A percentile compares a stretch with the other conserved stretches of the same genome.
phyloP scores from a whole-genome alignment of 2,888 invertebrate genomes.

The Mesorhabditis sp. region DNA sequence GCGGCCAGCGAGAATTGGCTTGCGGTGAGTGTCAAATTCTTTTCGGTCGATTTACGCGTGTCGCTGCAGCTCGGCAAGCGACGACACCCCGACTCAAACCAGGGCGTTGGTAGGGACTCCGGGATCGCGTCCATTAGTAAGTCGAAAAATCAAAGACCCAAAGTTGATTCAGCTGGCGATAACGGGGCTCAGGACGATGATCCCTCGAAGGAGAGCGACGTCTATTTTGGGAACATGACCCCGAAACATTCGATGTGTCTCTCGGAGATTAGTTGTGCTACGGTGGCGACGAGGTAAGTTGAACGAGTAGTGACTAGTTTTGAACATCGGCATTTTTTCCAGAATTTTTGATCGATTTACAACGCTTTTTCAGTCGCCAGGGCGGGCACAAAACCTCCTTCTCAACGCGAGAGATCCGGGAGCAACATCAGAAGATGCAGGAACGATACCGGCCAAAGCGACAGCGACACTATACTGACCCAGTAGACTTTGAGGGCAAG shows the following conservation, averaged over 20 bases:
- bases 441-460: slow-evolving; percentile 44
- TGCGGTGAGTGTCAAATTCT: background rate
- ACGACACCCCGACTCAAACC: background rate
- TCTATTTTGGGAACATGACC: slow-evolving; percentile 6
- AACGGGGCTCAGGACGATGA: background rate
- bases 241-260: slow-evolving; percentile 17
- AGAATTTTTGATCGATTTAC: background rate
- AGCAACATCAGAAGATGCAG: slow-evolving; percentile 54
- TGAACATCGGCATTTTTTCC: too few relatives aligned
- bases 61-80: too few relatives aligned
- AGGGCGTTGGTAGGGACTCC: background rate
- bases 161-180: background rate
- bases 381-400: slow-evolving; percentile 39
- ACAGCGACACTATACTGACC: slow-evolving; percentile 51
- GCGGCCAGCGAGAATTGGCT: background rate
- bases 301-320: too few relatives aligned
- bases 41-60: background rate
- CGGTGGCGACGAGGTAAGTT: slow-evolving; percentile 9
- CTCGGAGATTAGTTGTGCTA: slow-evolving; percentile 18
- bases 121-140: background rate
- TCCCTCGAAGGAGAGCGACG: slow-evolving; percentile 7
- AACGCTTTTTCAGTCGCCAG: slow-evolving; percentile 11
- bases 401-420: slow-evolving; percentile 49
- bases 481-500: slow-evolving; percentile 57
- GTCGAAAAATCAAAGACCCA: too few relatives aligned